Base-by-base conservation (phyloP, 2,797 vertebrate genomes). In the Arrhamphus sclerolepis region DNA sequence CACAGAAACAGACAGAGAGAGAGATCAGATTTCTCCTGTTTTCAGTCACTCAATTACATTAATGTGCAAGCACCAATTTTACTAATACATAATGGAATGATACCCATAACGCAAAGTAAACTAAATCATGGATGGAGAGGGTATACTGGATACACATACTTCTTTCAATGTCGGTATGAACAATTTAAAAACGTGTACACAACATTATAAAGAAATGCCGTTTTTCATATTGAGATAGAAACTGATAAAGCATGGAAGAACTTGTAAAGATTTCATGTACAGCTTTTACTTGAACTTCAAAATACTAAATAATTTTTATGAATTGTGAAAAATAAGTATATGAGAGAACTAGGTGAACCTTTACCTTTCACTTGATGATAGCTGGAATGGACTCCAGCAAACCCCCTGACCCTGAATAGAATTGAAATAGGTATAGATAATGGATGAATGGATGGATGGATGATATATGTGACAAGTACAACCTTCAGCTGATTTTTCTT, bases 21-120 rank as follows among this genome's bases (percentile, higher is more conserved):
- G 44, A 66, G 87, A 94, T 96, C 92, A 82, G 81, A 91, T 96
- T 94, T 92, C 94, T 88, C 82, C 75, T 91, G 91, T 92, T 94
- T 94, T 94, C 92, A 94, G 90, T 93, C 92, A 93, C 91, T 94
- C 92, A 92, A 95, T 95, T 95, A 94, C 89, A 92, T 89, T 94
- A 94, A 96, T 95, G 91, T 92, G 91, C 91, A 88, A 81, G 86
- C 83, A 86, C 87, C 89, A 89, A 93, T 93, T 95, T 95, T 87
- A 91, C 78, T 74, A 91, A 91, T 91, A 84, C 81, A 88, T 82
- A 89, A 81, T 86, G 80, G 79, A 87, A 91, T 85, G 84, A 90
- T 87, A 88, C 73, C 78, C 73, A 78, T 81, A 88, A 87, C 86
- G 86, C 88, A 85, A 78, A 85, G 72, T 72, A 76, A 81, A 85